A percentile compares a stretch with the other conserved stretches of the same genome.
These are phyloP conservation scores for Pygmarrhopalites habei DNA, from an alignment of 1,140 invertebrate genomes.

Conservation along the genomic window DNA sequence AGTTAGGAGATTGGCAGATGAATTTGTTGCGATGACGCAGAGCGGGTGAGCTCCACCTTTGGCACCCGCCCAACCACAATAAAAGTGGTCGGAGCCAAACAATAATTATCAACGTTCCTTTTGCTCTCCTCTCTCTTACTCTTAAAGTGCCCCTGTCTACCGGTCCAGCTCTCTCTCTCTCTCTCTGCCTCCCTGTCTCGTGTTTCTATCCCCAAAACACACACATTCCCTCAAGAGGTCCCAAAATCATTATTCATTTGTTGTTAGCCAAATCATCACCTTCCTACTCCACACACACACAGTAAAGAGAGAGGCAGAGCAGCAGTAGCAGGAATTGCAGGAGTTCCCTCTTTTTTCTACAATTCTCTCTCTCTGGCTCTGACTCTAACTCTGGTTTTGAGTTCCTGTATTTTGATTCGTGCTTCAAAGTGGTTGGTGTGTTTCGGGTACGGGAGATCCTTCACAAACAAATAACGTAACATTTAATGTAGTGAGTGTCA, in stretches of 20 bases:
- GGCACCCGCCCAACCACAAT: constrained; percentile 16
- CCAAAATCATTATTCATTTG: not conserved
- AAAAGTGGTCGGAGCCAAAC: constrained; percentile 13
- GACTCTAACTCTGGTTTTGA: too few relatives aligned
- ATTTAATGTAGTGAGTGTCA: too few relatives aligned
- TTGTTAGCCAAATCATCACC: too few relatives aligned
- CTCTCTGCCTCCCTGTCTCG: not conserved
- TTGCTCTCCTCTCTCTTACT: not conserved
- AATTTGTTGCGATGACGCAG: constrained; percentile 3
- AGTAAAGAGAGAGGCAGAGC: too few relatives aligned
- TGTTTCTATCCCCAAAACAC: not conserved
- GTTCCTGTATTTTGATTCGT: too few relatives aligned
- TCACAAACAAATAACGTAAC: too few relatives aligned
- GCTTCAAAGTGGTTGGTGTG: too few relatives aligned
- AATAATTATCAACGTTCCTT: not conserved
- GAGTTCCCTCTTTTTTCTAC: too few relatives aligned
- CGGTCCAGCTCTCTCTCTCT: not conserved
- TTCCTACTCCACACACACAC: too few relatives aligned
- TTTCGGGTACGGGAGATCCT: too few relatives aligned
- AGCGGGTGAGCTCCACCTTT: not conserved
- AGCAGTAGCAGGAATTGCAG: too few relatives aligned
- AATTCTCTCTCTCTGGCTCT: too few relatives aligned
- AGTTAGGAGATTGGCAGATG: constrained; percentile 12
- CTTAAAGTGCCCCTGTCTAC: not conserved
- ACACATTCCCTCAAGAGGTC: not conserved